Base-by-base conservation (phyloP, 2,797 vertebrate genomes). In the Tolypeutes matacus region DNA sequence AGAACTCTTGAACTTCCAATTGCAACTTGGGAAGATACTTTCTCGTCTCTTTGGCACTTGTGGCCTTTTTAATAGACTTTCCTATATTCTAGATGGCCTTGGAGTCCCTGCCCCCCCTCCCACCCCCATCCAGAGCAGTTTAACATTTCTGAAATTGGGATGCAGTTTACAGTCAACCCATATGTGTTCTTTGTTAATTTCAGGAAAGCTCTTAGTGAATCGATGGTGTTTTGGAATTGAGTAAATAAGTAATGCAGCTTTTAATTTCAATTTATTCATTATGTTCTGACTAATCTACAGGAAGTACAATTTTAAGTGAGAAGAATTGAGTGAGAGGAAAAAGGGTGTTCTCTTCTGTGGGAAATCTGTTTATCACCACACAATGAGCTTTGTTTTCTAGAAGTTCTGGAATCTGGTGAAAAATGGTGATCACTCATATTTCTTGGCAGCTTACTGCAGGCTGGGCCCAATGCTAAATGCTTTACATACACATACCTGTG, bases 181-280 rank as follows among this genome's bases (percentile, higher is more conserved):
- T 53, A 34, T 8, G 2, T 60, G 23, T 56, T 65, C 89, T 76
- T 85, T 77, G 73, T 77, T 69, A 84, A 75, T 91, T 93, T 31
- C 46, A 87, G 49, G 39, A 96, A 91, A 7, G 3, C 13, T 97
- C 31, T 87, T 91, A 87, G 18, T 72, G 42, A 82, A 75, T 69
- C 85, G 39, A 70, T 53, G 15, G 9, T 96, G 31, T 49, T 31
- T 84, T 93, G 80, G 31, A 88, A 76, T 81, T 89, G 94, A 94
- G 20, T 86, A 82, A 94, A 53, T 89, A 93, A 86, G 21, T 69
- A 69, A 93, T 21, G 11, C 25, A 91, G 13, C 36, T 82, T 94
- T 94, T 84, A 91, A 91, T 94, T 94, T 23, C 70, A 39, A 93
- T 83, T 46, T 95, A 89, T 76, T 89, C 77, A 86, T 92, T 91